Evolutionary conservation across 2,888 invertebrate species (phyloP).

Genomic region (Bellardia bayeri): DNA sequence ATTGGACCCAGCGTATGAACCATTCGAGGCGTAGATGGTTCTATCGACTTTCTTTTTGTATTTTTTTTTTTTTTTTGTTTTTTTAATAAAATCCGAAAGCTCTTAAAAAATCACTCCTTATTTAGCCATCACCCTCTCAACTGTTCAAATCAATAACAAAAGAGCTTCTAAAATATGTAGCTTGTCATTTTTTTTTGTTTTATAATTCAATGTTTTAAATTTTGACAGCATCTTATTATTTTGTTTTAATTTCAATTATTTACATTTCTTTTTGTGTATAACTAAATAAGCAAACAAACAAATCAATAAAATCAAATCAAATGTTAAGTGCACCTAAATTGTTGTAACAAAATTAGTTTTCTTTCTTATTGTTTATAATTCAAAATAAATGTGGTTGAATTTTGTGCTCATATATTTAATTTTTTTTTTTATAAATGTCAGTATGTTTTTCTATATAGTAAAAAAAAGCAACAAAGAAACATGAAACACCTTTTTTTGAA

Average conservation of each 20-base stretch:
- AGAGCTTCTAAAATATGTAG: not conserved
- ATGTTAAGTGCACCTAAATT: slow-evolving; percentile 63
- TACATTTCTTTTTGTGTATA: slow-evolving; percentile 17
- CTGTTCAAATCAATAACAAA: not conserved
- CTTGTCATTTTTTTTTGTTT: slow-evolving; percentile 23
- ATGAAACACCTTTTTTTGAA: slow-evolving; percentile 45
- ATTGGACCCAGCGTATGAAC: no score
- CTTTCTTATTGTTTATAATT: slow-evolving; percentile 47
- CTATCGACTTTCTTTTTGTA: no score
- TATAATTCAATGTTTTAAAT: slow-evolving; percentile 16
- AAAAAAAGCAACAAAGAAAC: slow-evolving; percentile 40
- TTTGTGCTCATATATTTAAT: slow-evolving; percentile 78
- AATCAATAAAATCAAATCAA: slow-evolving; percentile 50
- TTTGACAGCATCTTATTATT: slow-evolving; percentile 52
- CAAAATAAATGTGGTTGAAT: slow-evolving; percentile 78
- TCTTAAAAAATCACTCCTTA: no score
- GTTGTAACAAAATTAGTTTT: slow-evolving; percentile 54
- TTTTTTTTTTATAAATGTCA: slow-evolving; percentile 60
- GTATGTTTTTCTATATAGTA: slow-evolving; percentile 61
- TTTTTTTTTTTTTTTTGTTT: no score
- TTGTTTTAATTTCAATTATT: slow-evolving; percentile 24
- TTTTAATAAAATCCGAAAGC: no score
- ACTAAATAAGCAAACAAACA: slow-evolving; percentile 18
- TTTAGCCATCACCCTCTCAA: no score
- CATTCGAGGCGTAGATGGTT: no score